Base-by-base conservation (phyloP, 2,888 invertebrate genomes). In the Erpobdella octoculata region DNA sequence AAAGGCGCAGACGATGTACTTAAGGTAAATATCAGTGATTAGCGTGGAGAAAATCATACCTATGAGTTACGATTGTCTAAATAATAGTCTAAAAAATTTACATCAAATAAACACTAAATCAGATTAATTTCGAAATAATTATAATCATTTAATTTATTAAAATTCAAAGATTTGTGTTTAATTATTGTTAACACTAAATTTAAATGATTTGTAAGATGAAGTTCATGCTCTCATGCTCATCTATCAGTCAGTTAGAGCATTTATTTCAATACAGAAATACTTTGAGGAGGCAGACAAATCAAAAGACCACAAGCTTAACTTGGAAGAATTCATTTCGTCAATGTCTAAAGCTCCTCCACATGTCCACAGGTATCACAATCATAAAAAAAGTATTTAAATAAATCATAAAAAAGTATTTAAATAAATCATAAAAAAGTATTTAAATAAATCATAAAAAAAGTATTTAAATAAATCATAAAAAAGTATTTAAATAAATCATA, bases 291-390 rank as follows among this genome's bases (percentile, higher is more conserved):
- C 73, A 4, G 74, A 74, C 46, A 37, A 59, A 1, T 73, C 73
- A n/a, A 73, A 71, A 28, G 73, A 74, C 65, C 59, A 72, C 61
- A 72, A 72, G 41, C 64, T 74, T 31, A 67, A 74, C n/a, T 61
- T 73, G 59, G 74, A 74, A 46, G 74, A 74, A 37, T 74, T 71
- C 64, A 67, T 68, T 59, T 41, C 48, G 9, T 74, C 72, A 25
- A 74, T 74, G 74, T 28, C 53, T 18, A 73, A 68, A 37, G 74
- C 74, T 6, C 74, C 74, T 9, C 70, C 73, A 3, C 68, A 71
- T 36, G 53, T 73, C 28, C 74, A 74, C 66, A 67, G 74, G 74
- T 74, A 25, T 4, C 8, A 12, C 12, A 21, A 36, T 18, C n/a
- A n/a, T 41, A 12, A 18, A 12, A 12, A 21, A 9, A 12, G 25